A percentile compares a stretch with the other conserved stretches of the same genome.
phyloP scores from a whole-genome alignment of 2,888 invertebrate genomes.

The Anagyrus pseudococci region DNA sequence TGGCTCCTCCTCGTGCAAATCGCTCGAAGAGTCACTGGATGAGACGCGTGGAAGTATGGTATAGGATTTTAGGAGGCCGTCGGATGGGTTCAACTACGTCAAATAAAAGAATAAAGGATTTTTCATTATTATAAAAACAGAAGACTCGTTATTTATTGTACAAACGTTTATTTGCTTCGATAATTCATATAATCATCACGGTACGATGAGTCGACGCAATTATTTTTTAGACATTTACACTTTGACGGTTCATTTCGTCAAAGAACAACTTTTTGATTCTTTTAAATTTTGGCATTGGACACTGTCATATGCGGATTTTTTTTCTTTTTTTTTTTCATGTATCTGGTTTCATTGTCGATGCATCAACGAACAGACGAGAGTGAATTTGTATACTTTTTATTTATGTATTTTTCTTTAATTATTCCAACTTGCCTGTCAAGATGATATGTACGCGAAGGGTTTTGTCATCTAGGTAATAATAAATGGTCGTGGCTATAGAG shows the following conservation, averaged over 20 bases:
- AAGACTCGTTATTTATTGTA: slow-evolving; percentile 34
- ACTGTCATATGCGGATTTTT: no score
- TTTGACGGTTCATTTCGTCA: slow-evolving; percentile 23
- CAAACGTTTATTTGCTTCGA: slow-evolving; percentile 40
- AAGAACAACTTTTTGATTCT: slow-evolving; percentile 24
- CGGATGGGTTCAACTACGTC: slow-evolving; percentile 24
- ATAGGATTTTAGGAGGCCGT: slow-evolving; percentile 30
- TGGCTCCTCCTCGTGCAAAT: neutral
- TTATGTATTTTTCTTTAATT: neutral
- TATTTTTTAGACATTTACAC: slow-evolving; percentile 26
- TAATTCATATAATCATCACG: slow-evolving; percentile 38
- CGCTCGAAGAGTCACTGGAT: slow-evolving; percentile 15
- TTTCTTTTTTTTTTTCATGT: neutral
- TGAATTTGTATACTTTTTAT: slow-evolving; percentile 3
- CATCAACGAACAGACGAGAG: slow-evolving; percentile 22
- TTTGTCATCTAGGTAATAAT: slow-evolving; percentile 7
- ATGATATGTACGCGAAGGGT: slow-evolving; percentile 39
- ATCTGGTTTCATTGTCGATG: slow-evolving; percentile 36
- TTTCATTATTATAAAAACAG: no score
- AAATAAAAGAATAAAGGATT: neutral
- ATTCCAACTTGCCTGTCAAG: slow-evolving; percentile 25
- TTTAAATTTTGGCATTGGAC: slow-evolving; percentile 35
- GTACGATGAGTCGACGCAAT: slow-evolving; percentile 34
- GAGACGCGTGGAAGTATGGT: slow-evolving; percentile 14
- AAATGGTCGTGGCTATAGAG: no score